phyloP scores from a whole-genome alignment of 1,140 invertebrate species.

The Tetramorium alpestre region DNA sequence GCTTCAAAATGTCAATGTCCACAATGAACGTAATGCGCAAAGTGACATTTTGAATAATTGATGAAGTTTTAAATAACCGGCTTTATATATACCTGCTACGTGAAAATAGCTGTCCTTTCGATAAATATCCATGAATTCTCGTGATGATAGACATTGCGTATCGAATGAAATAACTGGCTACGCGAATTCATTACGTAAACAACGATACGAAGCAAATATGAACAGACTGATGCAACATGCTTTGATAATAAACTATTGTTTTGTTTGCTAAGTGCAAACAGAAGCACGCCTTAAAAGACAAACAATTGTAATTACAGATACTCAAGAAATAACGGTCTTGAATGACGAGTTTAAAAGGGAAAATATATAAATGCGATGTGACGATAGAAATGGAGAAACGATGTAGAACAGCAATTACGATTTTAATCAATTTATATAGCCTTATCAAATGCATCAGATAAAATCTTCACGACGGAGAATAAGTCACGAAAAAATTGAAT shows the following conservation, averaged over 20 bases:
- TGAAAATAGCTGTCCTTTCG: not conserved
- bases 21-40: not conserved
- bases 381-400: not conserved
- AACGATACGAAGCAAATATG: conserved; percentile 9
- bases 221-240: not conserved
- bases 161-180: conserved; percentile 12
- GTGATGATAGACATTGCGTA: not conserved
- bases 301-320: not conserved
- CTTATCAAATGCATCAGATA: not conserved
- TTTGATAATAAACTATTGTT: not conserved
- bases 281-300: not conserved
- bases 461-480: not conserved
- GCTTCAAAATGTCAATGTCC: not conserved
- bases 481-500: conserved; percentile 24
- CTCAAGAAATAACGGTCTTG: not conserved
- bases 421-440: not conserved
- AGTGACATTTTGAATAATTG: conserved; percentile 38
- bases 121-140: conserved; percentile 16
- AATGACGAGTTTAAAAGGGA: not conserved
- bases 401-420: not conserved
- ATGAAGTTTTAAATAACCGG: conserved; percentile 21
- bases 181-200: conserved; percentile 5
- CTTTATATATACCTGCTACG: not conserved
- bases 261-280: not conserved
- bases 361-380: not conserved